Percentiles rank a stretch among this genome's conserved stretches.
These are phyloP conservation scores for Eristalis tenax DNA, from an alignment of 2,888 invertebrate species.

Conservation along the genomic window DNA sequence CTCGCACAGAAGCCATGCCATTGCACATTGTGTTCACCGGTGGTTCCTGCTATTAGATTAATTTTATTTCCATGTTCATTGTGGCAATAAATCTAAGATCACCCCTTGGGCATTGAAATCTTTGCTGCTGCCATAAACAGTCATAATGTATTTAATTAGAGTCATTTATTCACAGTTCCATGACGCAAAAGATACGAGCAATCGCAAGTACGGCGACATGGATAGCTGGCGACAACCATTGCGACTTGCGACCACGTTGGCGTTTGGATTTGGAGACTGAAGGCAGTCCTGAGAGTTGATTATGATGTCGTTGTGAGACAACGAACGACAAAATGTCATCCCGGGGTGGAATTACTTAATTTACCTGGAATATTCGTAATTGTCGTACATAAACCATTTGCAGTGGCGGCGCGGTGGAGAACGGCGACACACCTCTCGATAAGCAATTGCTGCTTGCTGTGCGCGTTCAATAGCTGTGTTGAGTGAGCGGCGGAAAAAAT, in stretches of 20 bases:
- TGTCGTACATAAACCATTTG: slow-evolving; percentile 44
- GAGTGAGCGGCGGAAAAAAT: neutral
- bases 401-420: neutral
- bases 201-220: slow-evolving; percentile 20
- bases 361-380: slow-evolving; percentile 61
- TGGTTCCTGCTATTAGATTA: slow-evolving; percentile 59
- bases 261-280: neutral
- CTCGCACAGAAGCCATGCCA: slow-evolving; percentile 43
- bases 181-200: slow-evolving; percentile 43
- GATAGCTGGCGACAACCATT: slow-evolving; percentile 38
- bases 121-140: slow-evolving; percentile 60
- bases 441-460: slow-evolving; percentile 19
- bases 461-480: slow-evolving; percentile 26
- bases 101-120: slow-evolving; percentile 53
- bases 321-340: slow-evolving; percentile 64
- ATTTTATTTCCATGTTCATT: slow-evolving; percentile 62
- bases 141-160: slow-evolving; percentile 64
- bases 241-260: slow-evolving; percentile 25
- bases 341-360: slow-evolving; percentile 68
- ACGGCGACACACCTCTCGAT: slow-evolving; percentile 48
- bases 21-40: slow-evolving; percentile 16
- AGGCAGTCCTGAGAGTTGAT: slow-evolving; percentile 48
- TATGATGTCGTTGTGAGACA: slow-evolving; percentile 59
- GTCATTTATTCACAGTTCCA: slow-evolving; percentile 66
- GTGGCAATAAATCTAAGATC: slow-evolving; percentile 63